A percentile compares a stretch with the other conserved stretches of the same genome.
Evolutionary conservation across 2,113 vertebrate species (phyloP).

Genomic region (Dasyurus viverrinus): DNA sequence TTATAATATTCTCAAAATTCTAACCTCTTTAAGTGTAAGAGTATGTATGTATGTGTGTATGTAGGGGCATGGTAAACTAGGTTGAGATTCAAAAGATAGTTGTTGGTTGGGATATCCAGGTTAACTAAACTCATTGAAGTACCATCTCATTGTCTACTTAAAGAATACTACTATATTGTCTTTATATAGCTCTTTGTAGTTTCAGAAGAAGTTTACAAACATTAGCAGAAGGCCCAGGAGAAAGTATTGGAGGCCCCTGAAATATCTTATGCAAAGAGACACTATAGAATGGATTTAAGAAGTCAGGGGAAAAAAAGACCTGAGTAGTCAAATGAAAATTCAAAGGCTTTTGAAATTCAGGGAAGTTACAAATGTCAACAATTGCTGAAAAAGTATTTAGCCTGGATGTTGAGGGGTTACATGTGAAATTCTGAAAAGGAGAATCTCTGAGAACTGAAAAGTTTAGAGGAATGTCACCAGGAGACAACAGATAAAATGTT

Average conservation of each 20-base stretch:
- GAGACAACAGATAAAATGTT: not conserved
- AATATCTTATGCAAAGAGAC: not conserved
- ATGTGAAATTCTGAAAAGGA: not conserved
- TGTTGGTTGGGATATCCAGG: not conserved
- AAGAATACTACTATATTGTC: not conserved
- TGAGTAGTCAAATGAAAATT: constrained; percentile 6
- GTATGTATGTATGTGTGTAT: not conserved
- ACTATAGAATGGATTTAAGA: not conserved
- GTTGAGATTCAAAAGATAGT: not conserved
- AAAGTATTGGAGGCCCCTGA: not conserved
- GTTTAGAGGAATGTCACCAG: not conserved
- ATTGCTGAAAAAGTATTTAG: constrained; percentile 2
- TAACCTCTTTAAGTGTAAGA: not conserved
- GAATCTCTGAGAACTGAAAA: constrained; percentile 5
- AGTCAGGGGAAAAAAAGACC: constrained; percentile 8
- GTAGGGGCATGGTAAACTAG: not conserved
- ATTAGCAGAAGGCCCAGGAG: too few relatives aligned
- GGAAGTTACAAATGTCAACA: not conserved
- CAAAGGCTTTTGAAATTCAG: not conserved
- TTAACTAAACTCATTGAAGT: not conserved
- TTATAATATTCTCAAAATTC: not conserved
- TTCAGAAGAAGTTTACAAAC: not conserved
- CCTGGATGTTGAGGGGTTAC: constrained; percentile 11
- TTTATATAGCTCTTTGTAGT: not conserved
- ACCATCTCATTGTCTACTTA: not conserved